These are phyloP conservation scores for Lordiphosa stackelbergi DNA, from an alignment of 1,140 invertebrate genomes.

Conservation along the genomic window DNA sequence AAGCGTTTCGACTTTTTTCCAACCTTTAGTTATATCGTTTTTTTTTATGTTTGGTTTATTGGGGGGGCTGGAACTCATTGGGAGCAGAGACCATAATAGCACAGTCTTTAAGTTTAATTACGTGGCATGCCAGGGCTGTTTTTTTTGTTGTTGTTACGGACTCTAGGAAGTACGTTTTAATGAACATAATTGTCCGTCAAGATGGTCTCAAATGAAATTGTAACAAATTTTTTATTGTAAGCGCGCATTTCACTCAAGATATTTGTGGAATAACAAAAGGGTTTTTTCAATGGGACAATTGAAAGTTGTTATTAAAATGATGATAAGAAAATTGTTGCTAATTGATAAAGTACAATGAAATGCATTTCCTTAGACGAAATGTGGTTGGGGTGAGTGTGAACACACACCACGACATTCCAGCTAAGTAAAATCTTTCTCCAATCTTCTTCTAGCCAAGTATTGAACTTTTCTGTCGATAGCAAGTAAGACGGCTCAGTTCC, in stretches of 20 bases:
- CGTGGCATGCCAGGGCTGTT: conserved; percentile 41
- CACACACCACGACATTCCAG: no score
- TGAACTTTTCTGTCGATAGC: no score
- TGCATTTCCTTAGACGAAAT: no score
- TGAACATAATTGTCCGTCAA: conserved; percentile 30
- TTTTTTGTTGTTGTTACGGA: conserved; percentile 11
- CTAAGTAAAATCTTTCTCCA: no score
- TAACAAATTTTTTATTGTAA: conserved; percentile 45
- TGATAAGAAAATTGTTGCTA: no score
- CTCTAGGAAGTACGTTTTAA: conserved; percentile 29
- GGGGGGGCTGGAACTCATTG: conserved; percentile 42
- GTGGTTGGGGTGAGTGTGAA: no score
- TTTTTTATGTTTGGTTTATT: conserved; percentile 34
- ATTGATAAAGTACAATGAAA: no score
- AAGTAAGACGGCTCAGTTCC: no score
- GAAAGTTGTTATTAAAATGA: conserved; percentile 12
- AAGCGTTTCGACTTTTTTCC: conserved; percentile 57
- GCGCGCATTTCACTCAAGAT: background rate
- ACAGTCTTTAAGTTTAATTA: conserved; percentile 63
- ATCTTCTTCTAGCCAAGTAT: no score
- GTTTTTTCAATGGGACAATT: conserved; percentile 1
- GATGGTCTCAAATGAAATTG: conserved; percentile 48
- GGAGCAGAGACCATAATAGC: conserved; percentile 59
- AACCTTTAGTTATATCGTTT: conserved; percentile 35
- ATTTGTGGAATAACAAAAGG: background rate